Base-by-base conservation (phyloP, 2,113 vertebrate genomes). In the Brachyhypopomus gauderio region DNA sequence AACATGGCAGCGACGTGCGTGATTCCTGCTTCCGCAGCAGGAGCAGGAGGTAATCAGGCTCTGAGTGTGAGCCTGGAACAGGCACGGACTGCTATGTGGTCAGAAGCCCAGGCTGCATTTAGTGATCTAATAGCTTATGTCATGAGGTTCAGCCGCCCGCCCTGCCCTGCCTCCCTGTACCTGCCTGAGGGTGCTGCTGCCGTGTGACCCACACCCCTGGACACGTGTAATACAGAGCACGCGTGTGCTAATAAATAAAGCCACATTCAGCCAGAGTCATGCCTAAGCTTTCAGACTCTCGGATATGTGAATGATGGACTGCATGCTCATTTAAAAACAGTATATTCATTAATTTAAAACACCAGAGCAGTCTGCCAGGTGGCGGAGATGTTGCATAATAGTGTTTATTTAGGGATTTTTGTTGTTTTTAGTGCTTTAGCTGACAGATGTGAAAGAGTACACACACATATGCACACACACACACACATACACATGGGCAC, bases 31-130 rank as follows among this genome's bases (percentile, higher is more conserved):
- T 73, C 84, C 66, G 1, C 72, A 22, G 77, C 76, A 81, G 85
- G 85, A 87, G 85, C 87, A 92, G 88, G 88, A 90, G 88, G 82
- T 87, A 87, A 91, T 91, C 88, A 89, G 87, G 83, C 79, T 87
- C 72, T 25, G 85, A 52, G 58, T 19, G 73, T 20, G 62, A 70
- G 70, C 85, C 81, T 70, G 83, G 90, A 88, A 90, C 83, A 87
- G 64, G 79, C 55, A 69, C 41, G 36, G 30, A 45, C 45, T 82
- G 62, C 11, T 20, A 60, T 69, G 34, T 34, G 67, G 36, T 48
- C 23, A 25, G 23, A 80, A 45, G 38, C n/a, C 55, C 56, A 1
- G 45, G 56, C 14, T 48, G 56, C 8, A 23, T 79, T 55, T 52
- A 58, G 55, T 75, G 77, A 86, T 75, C 73, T 83, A 62, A 83